Percentiles rank a stretch among this genome's conserved stretches.
These are phyloP conservation scores for Phataginus tetradactyla DNA, from an alignment of 2,797 vertebrate species.

Conservation along the genomic window DNA sequence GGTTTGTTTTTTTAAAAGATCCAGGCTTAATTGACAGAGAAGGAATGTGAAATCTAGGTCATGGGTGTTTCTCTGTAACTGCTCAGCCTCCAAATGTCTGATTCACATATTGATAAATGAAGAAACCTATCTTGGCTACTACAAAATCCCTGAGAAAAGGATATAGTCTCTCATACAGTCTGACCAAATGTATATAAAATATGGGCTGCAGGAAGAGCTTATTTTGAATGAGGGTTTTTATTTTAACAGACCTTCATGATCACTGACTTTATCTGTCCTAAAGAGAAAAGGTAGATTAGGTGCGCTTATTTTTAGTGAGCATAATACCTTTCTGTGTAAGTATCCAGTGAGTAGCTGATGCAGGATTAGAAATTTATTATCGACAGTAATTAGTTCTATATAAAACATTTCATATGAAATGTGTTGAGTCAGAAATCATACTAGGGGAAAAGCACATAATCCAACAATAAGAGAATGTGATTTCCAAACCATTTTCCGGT, in stretches of 20 bases:
- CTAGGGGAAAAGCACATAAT: neutral
- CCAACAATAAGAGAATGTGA: neutral
- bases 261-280: neutral
- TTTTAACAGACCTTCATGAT: neutral
- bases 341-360: neutral
- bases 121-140: neutral
- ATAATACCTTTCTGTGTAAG: neutral
- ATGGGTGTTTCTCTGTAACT: slow-evolving; percentile 8
- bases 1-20: neutral
- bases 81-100: neutral
- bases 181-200: neutral
- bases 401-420: slow-evolving; percentile 21
- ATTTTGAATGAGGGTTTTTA: neutral
- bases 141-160: neutral
- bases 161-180: neutral
- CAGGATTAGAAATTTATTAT: neutral
- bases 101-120: slow-evolving; percentile 28
- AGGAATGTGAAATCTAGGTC: neutral
- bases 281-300: neutral
- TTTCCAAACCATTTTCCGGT: neutral
- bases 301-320: neutral
- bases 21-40: neutral
- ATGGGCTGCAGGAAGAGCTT: neutral
- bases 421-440: neutral
- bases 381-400: neutral